Evolutionary conservation across 2,888 invertebrate species (phyloP).

Genomic region (Caenorhabditis sp.): DNA sequence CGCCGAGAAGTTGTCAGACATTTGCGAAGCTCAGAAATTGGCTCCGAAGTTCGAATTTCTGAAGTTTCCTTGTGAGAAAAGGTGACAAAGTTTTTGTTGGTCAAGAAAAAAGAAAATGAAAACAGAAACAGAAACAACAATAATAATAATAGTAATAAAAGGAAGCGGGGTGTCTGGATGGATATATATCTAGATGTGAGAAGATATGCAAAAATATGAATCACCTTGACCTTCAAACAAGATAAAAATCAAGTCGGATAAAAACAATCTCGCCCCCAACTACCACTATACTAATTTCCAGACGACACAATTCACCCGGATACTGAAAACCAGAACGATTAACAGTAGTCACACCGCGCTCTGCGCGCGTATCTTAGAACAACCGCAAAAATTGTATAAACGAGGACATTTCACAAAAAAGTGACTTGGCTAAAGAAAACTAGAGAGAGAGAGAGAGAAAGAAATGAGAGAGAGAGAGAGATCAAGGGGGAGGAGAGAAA

Average conservation of each 20-base stretch:
- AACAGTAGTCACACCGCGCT: background rate
- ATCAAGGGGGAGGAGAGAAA: background rate
- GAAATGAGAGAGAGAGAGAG: background rate
- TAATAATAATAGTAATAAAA: background rate
- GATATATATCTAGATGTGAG: background rate
- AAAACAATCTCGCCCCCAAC: too few relatives aligned
- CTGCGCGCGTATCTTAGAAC: too few relatives aligned
- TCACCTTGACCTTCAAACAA: background rate
- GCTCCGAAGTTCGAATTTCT: too few relatives aligned
- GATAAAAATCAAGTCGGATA: background rate
- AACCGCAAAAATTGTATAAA: too few relatives aligned
- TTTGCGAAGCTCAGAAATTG: too few relatives aligned
- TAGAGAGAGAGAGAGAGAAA: too few relatives aligned
- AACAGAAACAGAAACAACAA: background rate
- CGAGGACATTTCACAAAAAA: too few relatives aligned
- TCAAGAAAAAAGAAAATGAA: background rate
- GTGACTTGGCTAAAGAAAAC: too few relatives aligned
- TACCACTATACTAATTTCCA: background rate
- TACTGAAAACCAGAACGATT: background rate
- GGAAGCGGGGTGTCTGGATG: slow-evolving; percentile 1
- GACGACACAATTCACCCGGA: background rate
- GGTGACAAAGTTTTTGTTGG: too few relatives aligned
- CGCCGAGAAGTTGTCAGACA: too few relatives aligned
- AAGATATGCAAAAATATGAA: background rate
- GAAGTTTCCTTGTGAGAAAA: too few relatives aligned